Base-by-base conservation (phyloP, 2,888 invertebrate genomes). In the Lamproptera curius region DNA sequence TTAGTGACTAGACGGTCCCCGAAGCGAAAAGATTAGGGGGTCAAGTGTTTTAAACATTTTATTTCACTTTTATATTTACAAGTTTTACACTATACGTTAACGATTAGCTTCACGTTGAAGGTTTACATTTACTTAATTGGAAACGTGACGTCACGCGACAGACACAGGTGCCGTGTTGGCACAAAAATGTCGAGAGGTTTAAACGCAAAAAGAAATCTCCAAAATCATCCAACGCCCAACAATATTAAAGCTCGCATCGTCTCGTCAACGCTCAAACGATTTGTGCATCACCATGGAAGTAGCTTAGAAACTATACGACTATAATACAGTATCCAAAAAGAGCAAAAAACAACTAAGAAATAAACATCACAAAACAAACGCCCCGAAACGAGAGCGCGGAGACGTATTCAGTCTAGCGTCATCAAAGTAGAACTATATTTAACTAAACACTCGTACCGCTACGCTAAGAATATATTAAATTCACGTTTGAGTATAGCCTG, bases 231-330 rank as follows among this genome's bases (percentile, higher is more conserved):
- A 59, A 60, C 61, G 58, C 58, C 55, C 56, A 50, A 55, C 63
- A 31, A 31, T 31, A 55, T 69, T 68, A 71, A 73, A 72, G 70
- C 75, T 71, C 60, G 62, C 64, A 55, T 57, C 67, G 65, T 64
- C 63, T 59, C 65, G 63, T 59, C 54, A 59, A 56, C 60, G 63
- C 59, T 59, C 57, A 54, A 58, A 62, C 63, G 61, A 67, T 85
- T 86, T 86, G 85, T 86, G 85, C 85, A 73, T 69, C 73, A 66
- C 63, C 66, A 64, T 79, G 85, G 84, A 84, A 86, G 84, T 82
- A 51, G 63, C 65, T 70, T 71, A 53, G 50, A 65, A 71, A 62
- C 76, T 80, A 76, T 67, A 50, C 65, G 71, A 69, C 55, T 59
- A 65, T 62, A 65, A 57, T 67, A 69, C 61, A 68, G 60, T 69